Base-by-base conservation (phyloP, 2,888 invertebrate species). In the Athalia cordata region DNA sequence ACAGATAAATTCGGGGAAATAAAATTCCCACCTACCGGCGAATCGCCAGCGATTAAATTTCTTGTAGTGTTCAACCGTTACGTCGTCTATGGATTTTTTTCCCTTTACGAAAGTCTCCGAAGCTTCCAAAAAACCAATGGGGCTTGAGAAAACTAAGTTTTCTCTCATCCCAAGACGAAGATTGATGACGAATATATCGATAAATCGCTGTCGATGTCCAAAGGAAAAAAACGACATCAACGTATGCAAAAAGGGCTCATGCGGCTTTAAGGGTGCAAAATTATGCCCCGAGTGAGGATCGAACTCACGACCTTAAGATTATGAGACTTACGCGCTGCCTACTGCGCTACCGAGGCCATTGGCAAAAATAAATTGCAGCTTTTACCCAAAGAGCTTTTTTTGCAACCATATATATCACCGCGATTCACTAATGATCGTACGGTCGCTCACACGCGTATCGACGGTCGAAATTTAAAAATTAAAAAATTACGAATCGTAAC, bases 231-330 rank as follows among this genome's bases (percentile, higher is more conserved):
- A 50, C 47, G 0, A 50, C 8, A 29, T 13, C 50, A 6, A 9
- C 29, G 11, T 29, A 8, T 55, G 49, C 7, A 52, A 50, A n/a
- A 8, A 64, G 47, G 13, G 5, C 67, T 47, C 45, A n/a, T n/a
- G 4, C 13, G 47, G 57, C 13, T 5, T 47, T 13, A 57, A 5
- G 8, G 59, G 59, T 59, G 59, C 72, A 91, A 91, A 90, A 82
- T 82, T 81, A 84, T 95, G 95, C 95, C 95, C 95, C 95, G 94
- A 94, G 96, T 96, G 96, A 96, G 96, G 96, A 95, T 96, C 95
- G 96, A 96, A 96, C 96, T 96, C 96, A 96, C 96, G 96, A 96
- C 96, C 96, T 96, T 96, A 94, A 95, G 95, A 95, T 95, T 95
- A 95, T 95, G 95, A 95, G 95, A 95, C 95, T 95, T 94, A 95